Evolutionary conservation across 2,113 vertebrate species (phyloP), one percentile per base, ranked within the genome.

Genomic region (Eretmochelys imbricata): DNA sequence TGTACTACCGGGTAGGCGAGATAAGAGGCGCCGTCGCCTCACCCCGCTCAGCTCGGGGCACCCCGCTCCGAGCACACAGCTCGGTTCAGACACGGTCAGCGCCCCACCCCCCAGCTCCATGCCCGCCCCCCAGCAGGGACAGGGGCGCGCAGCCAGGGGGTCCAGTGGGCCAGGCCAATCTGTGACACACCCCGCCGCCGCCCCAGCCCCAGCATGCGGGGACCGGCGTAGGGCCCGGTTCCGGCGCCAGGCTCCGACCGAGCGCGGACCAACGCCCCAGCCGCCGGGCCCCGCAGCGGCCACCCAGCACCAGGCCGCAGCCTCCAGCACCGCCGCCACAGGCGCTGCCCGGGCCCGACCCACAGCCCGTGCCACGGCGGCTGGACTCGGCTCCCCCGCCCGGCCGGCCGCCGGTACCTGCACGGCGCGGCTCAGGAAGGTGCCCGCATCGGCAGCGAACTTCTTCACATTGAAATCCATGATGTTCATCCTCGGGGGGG

Each of bases 381-480:
- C 51, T 24, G 20, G 20, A 10, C 38, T 38, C 19, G 8, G 16
- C 19, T 31, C 27, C 3, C 4, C 6, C 3, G 55, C n/a, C 6
- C 48, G 31, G 27, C 35, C 59, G 10, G 6, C 25, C 8, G 6
- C 20, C 1, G 49, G 96, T 98, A 99, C 99, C 99, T 99, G 99
- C 38, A 99, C 99, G 2, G 99, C 99, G 6, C 99, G 99, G 93
- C 98, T 99, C 78, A 99, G 97, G 94, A 99, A 99, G n/a, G 99
- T 99, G 79, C 99, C 99, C 48, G 99, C 99, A 94, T 99, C 99
- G 8, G 99, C 99, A 75, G 99, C 99, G n/a, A 99, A 93, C 90
- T 99, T 99, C 96, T 99, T 99, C 17, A 99, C 99, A 48, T 99
- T 99, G 97, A 99, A 99, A 90, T 99, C 99, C 99, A 99, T 99